Conservation (phyloP, 2,797 vertebrate species). For the Tapera naevia region DNA sequence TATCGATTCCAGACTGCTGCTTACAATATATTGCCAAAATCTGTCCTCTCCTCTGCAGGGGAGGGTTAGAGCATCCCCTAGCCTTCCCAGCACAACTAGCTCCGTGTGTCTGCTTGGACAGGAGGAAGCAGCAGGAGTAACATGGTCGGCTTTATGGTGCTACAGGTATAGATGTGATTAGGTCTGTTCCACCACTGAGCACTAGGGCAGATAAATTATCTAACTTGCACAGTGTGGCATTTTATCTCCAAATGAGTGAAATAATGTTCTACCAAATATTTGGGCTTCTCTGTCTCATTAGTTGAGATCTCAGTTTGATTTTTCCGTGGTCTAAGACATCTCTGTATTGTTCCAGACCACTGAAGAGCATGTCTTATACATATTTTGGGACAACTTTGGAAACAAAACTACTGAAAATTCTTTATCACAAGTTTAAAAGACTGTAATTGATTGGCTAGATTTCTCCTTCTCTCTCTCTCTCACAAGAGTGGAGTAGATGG, state of each 20-base stretch:
- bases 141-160: rapidly evolving
- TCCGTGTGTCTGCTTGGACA: not conserved
- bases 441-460: not conserved
- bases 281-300: not conserved
- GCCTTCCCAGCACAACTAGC: not conserved
- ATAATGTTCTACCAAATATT: not conserved
- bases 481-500: no score
- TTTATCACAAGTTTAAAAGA: not conserved
- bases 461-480: no score
- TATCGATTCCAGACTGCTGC: not conserved
- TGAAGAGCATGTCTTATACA: not conserved
- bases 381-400: not conserved
- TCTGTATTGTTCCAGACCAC: not conserved
- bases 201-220: not conserved
- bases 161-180: not conserved
- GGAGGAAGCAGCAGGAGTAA: not conserved
- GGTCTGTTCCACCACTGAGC: not conserved
- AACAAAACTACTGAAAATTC: not conserved
- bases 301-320: not conserved
- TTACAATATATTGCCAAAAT: not conserved
- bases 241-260: not conserved
- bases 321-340: not conserved
- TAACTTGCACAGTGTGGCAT: not conserved
- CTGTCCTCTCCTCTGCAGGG: not conserved
- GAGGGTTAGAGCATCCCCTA: not conserved